These are phyloP conservation scores for Lepidocolaptes lacrymiger DNA, from an alignment of 2,797 vertebrate species.

Conservation along the genomic window DNA sequence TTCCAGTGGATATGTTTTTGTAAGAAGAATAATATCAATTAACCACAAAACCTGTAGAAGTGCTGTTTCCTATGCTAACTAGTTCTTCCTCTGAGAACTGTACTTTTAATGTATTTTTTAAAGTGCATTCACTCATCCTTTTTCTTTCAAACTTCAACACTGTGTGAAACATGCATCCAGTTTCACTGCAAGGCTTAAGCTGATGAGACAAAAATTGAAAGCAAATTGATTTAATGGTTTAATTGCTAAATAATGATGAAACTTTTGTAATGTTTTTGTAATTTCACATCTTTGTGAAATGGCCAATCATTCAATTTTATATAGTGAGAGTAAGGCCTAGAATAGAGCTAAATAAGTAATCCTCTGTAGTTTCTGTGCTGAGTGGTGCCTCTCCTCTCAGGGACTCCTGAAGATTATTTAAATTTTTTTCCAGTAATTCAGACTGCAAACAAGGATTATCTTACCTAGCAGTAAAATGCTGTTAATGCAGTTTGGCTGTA, in stretches of 20 bases:
- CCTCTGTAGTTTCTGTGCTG: not conserved
- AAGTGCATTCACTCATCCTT: not conserved
- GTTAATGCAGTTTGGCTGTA: not conserved
- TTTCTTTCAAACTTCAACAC: conserved; percentile 2
- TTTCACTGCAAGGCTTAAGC: not conserved
- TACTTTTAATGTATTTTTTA: conserved; percentile 26
- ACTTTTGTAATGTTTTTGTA: not conserved
- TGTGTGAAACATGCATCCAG: not conserved
- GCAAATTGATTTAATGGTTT: not conserved
- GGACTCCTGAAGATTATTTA: not conserved
- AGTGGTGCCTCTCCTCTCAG: not conserved
- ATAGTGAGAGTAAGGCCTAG: not conserved
- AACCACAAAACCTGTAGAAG: not conserved
- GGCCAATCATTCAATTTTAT: not conserved
- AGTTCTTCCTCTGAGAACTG: not conserved
- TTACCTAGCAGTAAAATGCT: not conserved
- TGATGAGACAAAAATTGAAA: not conserved
- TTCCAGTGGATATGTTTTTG: conserved; percentile 8
- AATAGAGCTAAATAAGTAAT: not conserved
- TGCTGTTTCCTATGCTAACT: not conserved
- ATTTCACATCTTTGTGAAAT: not conserved
- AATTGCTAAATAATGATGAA: not conserved
- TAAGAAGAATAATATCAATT: not conserved
- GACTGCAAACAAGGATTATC: not conserved
- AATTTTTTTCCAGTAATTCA: not conserved